Base-by-base conservation (phyloP, 2,888 invertebrate species). In the Lithosia quadra region DNA sequence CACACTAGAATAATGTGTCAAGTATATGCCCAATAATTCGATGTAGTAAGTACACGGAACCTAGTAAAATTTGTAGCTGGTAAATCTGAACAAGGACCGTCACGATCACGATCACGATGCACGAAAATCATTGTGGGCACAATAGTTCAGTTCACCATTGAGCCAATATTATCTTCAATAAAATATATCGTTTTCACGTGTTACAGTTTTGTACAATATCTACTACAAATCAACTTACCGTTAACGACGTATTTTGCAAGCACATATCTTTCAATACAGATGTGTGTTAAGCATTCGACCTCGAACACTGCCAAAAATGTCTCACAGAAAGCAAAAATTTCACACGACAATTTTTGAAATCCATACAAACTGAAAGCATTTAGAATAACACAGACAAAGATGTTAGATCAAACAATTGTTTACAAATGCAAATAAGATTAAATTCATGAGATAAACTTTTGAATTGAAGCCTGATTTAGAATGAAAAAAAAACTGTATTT, bases 211-310 rank as follows among this genome's bases (percentile, higher is more conserved):
- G 7, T 60, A 7, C 11, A 22, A 39, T n/a, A 7, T 2, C 2
- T n/a, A 39, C 18, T 36, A 18, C 28, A 43, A 63, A 61, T 56
- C 22, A 34, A 80, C 80, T 84, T 88, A 95, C 95, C 94, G 71
- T 92, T 89, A 62, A 84, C 85, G 22, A 84, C 85, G 74, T 92
- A 92, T 81, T 92, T 92, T 10, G 92, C 89, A 11, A 92, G 80
- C 15, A 95, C 90, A 76, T 92, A 94, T 85, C 95, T 88, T 80
- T 95, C 95, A 63, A 95, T 90, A 74, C 94, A 93, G 39, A 95
- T 85, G 67, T 95, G 89, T 1, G 95, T 91, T 22, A 95, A 82
- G 69, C 90, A 88, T 80, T 93, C 92, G 59, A 95, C 89, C 86
- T 95, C 95, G 69, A 92, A 91, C 13, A 93, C 89, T 56, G 92